A percentile compares a stretch with the other conserved stretches of the same genome.
phyloP scores from a whole-genome alignment of 1,140 invertebrate genomes.

The Subanguina moxae region DNA sequence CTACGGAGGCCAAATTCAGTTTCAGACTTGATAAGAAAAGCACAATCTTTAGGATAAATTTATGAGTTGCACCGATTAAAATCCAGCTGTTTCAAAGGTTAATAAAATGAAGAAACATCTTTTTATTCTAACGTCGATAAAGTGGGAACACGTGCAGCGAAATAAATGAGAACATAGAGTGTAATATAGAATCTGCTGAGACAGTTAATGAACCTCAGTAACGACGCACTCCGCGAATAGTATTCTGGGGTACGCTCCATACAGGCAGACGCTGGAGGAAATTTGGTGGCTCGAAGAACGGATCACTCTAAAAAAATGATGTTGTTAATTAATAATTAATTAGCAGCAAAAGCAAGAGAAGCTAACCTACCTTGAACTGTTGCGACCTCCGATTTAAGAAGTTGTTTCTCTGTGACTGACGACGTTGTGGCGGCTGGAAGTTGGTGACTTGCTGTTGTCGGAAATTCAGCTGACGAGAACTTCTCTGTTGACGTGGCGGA shows the following conservation, averaged over 20 bases:
- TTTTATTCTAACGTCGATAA: too few species aligned
- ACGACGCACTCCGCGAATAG: not conserved
- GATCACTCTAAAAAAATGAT: constrained; percentile 18
- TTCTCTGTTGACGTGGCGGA: not conserved
- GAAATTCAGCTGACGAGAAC: not conserved
- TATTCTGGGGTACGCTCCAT: not conserved
- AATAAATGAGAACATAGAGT: too few species aligned
- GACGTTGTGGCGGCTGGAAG: not conserved
- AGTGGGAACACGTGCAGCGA: too few species aligned
- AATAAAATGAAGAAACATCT: too few species aligned
- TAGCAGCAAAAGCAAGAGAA: too few species aligned
- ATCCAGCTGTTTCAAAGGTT: too few species aligned
- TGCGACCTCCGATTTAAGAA: not conserved
- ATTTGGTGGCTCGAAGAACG: constrained; percentile 41
- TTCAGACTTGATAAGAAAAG: too few species aligned
- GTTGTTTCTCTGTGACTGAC: not conserved
- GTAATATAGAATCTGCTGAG: too few species aligned
- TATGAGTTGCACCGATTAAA: too few species aligned
- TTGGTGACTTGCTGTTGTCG: not conserved
- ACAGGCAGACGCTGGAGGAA: constrained; percentile 34
- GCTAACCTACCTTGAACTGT: not conserved
- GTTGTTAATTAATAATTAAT: too few species aligned
- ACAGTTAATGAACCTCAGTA: not conserved
- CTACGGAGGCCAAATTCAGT: not conserved
- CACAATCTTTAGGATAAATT: too few species aligned